These are phyloP conservation scores for Alexandromys fortis DNA, from an alignment of 2,113 vertebrate genomes.

Conservation along the genomic window DNA sequence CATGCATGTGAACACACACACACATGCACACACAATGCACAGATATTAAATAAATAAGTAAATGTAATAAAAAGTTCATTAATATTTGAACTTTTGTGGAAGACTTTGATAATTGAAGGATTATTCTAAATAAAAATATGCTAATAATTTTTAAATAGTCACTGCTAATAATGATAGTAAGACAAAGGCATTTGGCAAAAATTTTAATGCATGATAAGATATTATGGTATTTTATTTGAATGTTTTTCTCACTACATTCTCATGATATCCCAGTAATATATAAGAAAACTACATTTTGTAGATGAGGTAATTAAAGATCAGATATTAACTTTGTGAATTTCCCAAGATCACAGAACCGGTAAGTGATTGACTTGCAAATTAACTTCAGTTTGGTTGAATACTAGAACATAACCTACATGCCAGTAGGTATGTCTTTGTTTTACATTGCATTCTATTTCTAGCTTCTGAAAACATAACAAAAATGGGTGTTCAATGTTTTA, in stretches of 20 bases:
- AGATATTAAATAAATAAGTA: not conserved
- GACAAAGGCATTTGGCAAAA: not conserved
- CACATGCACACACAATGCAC: not conserved
- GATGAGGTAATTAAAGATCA: not conserved
- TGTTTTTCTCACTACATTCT: not conserved
- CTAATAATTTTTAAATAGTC: constrained; percentile 24
- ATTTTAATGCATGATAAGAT: not conserved
- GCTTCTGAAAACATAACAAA: constrained; percentile 5
- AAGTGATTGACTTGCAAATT: not conserved
- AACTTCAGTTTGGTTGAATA: constrained; percentile 33
- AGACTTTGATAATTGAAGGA: constrained; percentile 22
- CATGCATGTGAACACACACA: not conserved
- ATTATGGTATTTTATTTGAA: not conserved
- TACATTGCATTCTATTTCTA: not conserved
- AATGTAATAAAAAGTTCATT: constrained; percentile 18
- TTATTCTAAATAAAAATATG: not conserved
- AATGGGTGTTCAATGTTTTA: constrained; percentile 1
- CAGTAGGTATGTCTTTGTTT: not conserved
- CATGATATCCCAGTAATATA: not conserved
- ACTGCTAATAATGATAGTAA: not conserved
- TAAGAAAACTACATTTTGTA: not conserved
- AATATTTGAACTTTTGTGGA: constrained; percentile 11
- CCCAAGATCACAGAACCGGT: not conserved
- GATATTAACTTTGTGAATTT: constrained; percentile 4
- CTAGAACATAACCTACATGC: not conserved